phyloP scores from a whole-genome alignment of 2,797 vertebrate genomes.

The Pantherophis alleghaniensis region DNA sequence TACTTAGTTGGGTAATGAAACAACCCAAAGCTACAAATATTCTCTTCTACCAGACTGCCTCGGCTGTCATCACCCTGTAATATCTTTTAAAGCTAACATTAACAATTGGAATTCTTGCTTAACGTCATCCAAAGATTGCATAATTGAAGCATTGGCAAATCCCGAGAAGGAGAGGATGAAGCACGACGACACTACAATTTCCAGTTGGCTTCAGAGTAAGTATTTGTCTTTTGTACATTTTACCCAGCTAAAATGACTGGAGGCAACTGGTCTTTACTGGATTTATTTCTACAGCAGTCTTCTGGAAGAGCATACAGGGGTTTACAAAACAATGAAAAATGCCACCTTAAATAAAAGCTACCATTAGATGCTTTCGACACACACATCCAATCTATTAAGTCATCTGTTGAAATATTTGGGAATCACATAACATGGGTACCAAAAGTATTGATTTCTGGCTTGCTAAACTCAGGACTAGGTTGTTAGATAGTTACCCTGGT shows the following conservation, averaged over 20 bases:
- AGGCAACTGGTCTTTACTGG: neutral
- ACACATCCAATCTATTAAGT: neutral
- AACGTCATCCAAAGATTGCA: constrained; percentile 85
- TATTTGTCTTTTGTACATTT: constrained; percentile 46
- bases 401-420: neutral
- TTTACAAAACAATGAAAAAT: neutral
- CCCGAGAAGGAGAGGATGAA: constrained; percentile 99
- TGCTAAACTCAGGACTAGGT: neutral
- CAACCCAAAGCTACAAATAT: neutral
- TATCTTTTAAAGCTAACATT: neutral
- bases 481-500: constrained; percentile 3
- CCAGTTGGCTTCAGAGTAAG: constrained; percentile 97
- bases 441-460: neutral
- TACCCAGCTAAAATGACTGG: constrained; percentile 19
- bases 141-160: constrained; percentile 98
- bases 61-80: neutral
- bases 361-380: neutral
- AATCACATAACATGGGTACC: neutral
- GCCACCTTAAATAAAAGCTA: neutral
- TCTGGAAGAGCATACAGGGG: neutral
- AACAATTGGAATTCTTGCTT: constrained; percentile 52
- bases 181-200: constrained; percentile 98
- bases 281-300: neutral
- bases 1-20: neutral
- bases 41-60: neutral